Evolutionary conservation across 1,140 invertebrate species (phyloP), one percentile per base, ranked within the genome.

Genomic region (Plectus sambesii): DNA sequence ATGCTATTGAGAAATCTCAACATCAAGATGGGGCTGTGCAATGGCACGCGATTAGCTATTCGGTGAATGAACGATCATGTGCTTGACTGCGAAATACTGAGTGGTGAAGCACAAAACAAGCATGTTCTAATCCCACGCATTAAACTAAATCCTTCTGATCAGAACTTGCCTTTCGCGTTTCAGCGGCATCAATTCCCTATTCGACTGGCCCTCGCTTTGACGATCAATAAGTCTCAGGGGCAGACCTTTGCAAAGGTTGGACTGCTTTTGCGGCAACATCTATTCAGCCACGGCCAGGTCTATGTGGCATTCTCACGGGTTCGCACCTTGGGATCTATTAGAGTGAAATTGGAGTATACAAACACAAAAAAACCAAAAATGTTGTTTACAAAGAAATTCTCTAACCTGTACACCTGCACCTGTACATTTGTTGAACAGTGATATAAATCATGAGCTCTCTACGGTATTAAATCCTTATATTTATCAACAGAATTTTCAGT

Each of bases 251-350:
- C 51, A 5, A 50, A 42, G 30, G 50, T 59, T 42, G 59, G 62
- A 6, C 24, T 68, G 12, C 42, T 20, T 33, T 6, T 33, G 19
- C 24, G 26, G 5, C 5, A 44, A 38, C 25, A 55, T 42, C 20
- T 64, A 12, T 69, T 65, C 38, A 27, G 46, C 0, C 61, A 68
- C 48, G 67, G 67, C 20, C 64, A 65, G 35, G 42, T 63, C 2
- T 69, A 68, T 51, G 60, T 63, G 6, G 64, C 57, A 19, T 53
- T 59, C 5, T 63, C 59, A 3, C 24, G 63, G 30, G 59, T 57
- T 20, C 8, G n/a, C 5, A 40, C 20, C 5, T 6, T 6, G 38
- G 38, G 19, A 12, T 5, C 5, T 6, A n/a, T 40, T 12, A 5
- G n/a, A 40, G 38, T 40, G n/a, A n/a, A n/a, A n/a, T n/a, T n/a